phyloP scores from a whole-genome alignment of 2,113 vertebrate species.

The Tachycineta bicolor region DNA sequence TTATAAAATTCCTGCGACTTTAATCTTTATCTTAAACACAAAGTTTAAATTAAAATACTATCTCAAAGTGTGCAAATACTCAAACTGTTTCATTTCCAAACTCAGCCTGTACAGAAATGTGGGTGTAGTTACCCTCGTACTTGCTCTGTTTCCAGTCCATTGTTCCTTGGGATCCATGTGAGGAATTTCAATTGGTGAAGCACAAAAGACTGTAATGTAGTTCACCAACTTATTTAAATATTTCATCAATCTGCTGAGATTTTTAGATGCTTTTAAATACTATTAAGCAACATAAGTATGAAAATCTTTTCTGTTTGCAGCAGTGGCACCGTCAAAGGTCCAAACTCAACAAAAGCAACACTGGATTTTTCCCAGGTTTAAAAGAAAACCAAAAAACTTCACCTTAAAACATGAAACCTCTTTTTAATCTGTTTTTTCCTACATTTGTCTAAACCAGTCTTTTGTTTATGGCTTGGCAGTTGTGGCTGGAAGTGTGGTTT shows the following conservation, averaged over 20 bases:
- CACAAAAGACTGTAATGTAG: neutral
- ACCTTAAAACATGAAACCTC: neutral
- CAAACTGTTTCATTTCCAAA: neutral
- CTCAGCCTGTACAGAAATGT: neutral
- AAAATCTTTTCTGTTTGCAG: neutral
- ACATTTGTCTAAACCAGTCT: neutral
- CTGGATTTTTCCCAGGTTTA: neutral
- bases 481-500: neutral
- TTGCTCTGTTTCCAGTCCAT: neutral
- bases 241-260: neutral
- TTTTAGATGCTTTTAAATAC: neutral
- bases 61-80: conserved; percentile 27
- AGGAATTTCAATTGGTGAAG: neutral
- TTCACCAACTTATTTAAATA: neutral
- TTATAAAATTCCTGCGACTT: conserved; percentile 13
- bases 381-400: neutral
- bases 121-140: neutral
- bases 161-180: neutral
- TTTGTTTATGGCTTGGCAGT: neutral
- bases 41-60: conserved; percentile 51
- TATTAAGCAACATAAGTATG: neutral
- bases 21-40: neutral
- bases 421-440: neutral
- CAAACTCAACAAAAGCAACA: neutral
- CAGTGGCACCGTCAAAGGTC: neutral